Evolutionary conservation across 2,113 vertebrate genomes (phyloP), one percentile per base, ranked within the genome.

Genomic region (Cromileptes altivelis): DNA sequence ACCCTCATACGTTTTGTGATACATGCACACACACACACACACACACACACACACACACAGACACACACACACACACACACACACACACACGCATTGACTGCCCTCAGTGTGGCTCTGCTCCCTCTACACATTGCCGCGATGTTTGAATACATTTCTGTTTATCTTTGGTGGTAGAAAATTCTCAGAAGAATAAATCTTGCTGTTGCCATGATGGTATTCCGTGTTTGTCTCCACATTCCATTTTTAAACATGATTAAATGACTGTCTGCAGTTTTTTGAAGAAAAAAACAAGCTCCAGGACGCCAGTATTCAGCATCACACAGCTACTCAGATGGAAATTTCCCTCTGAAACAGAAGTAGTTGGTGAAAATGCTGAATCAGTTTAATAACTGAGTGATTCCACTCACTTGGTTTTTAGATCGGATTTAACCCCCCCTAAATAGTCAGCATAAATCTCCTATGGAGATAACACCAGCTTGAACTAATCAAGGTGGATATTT

Each of bases 401-500:
- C n/a, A 19, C 74, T 19, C 25, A 47, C 69, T 75, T 58, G 11
- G 37, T 82, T 69, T 76, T 78, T 40, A 49, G 45, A 47, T 62
- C 37, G 30, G n/a, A 75, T 37, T 80, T 58, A 87, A 75, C 61
- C 17, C 25, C 55, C 45, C 6, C 37, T 63, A 70, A 82, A 63
- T 30, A 67, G 50, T 72, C 56, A 52, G 45, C 52, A 70, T 57
- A 69, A 70, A 77, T 90, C 85, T 89, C 50, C 70, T 70, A 30
- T 63, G 13, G 61, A 78, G 82, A 53, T 67, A 75, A 88, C 19
- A 58, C 52, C 79, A 45, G 79, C 79, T 84, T 81, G 56, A 82
- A 71, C 49, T 85, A 81, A 89, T 89, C 56, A 79, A 65, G 60
- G 83, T 85, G 74, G 65, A 79, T 86, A 70, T 86, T 87, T 85